Evolutionary conservation across 1,140 invertebrate species (phyloP), one percentile per base, ranked within the genome.

Genomic region (Yoshiicerus persimilis): DNA sequence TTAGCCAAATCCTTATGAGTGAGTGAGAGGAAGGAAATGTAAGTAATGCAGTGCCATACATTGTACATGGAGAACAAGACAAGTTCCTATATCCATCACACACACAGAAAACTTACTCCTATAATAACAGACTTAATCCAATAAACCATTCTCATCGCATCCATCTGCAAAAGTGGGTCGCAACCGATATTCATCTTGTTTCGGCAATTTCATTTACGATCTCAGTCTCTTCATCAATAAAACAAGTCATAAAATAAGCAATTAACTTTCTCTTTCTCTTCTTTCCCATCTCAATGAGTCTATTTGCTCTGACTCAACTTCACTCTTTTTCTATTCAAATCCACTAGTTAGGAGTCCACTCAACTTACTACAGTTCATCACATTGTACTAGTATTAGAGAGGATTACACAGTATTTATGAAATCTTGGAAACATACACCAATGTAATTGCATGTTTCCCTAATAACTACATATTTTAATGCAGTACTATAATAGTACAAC

Each of bases 161-260:
- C 75, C 75, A 80, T 80, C 75, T 80, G 75, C 75, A 32, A 32
- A 80, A 80, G 75, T 80, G 75, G 75, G 75, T 80, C 75, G 38
- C 75, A 80, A 80, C 32, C 30, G 75, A 80, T 80, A 80, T 80
- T 80, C 75, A 80, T 80, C 75, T 80, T 80, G 75, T 80, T 80
- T 80, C 75, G 75, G 75, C 75, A 80, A 80, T 80, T 80, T 80
- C 75, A 80, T 80, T 80, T 80, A 80, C 75, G 75, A 80, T 80
- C 75, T 34, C 75, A 80, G 75, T 80, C 75, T 80, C 75, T 80
- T 80, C 75, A 80, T 80, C 75, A 80, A 80, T 80, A 80, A 80
- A 80, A 80, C 75, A 80, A 80, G 75, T 80, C 75, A 80, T 80
- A 80, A 80, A 80, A 80, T 80, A 80, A 80, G 75, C 75, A 80